phyloP scores from a whole-genome alignment of 2,113 vertebrate genomes.

The Sialia sialis region DNA sequence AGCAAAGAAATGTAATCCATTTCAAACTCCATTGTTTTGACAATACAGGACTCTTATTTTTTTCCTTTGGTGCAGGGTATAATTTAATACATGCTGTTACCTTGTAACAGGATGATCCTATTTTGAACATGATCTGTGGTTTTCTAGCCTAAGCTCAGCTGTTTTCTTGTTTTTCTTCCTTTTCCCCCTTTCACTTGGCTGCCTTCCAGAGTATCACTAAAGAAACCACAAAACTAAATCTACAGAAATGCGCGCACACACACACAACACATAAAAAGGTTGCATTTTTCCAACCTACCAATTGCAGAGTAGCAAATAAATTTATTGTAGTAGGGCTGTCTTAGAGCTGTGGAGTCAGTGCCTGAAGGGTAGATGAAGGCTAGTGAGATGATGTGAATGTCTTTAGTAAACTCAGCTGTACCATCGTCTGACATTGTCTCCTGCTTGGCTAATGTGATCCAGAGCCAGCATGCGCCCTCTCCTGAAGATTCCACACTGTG shows the following conservation, averaged over 20 bases:
- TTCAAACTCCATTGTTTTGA: not conserved
- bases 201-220: not conserved
- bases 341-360: not conserved
- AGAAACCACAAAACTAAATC: slow-evolving; percentile 1
- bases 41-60: not conserved
- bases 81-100: not conserved
- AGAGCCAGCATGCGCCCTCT: not conserved
- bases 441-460: not conserved
- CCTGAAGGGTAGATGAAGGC: not conserved
- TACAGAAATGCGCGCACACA: accelerated
- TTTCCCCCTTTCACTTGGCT: slow-evolving; percentile 5
- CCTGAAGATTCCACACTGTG: accelerated
- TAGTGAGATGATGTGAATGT: not conserved
- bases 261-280: not conserved
- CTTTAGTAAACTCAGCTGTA: not conserved
- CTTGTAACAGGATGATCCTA: not conserved
- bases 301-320: not conserved
- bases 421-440: not conserved
- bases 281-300: not conserved
- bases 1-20: not conserved
- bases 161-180: not conserved
- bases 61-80: not conserved
- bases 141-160: not conserved
- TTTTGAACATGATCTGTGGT: not conserved
- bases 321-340: not conserved